Evolutionary conservation across 2,888 invertebrate genomes (phyloP).

Genomic region (Sepioteuthis lessoniana): DNA sequence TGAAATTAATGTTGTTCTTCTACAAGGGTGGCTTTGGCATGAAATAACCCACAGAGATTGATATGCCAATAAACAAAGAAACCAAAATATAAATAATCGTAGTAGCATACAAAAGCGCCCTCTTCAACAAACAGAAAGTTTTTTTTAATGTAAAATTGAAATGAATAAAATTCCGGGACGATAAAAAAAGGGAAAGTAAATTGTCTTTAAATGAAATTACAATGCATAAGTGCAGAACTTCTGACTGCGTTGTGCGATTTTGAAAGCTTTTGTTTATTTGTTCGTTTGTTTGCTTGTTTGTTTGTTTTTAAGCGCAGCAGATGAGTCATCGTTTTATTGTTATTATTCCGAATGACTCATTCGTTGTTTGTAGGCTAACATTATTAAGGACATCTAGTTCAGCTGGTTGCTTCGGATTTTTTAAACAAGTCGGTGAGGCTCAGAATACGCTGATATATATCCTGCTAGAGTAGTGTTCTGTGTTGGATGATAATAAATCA

Average conservation of each 20-base stretch:
- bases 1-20: no score
- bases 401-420: background rate
- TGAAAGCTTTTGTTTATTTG: background rate
- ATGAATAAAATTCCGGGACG: background rate
- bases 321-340: background rate
- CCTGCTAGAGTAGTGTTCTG: no score
- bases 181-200: background rate
- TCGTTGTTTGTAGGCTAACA: background rate
- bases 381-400: background rate
- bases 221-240: background rate
- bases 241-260: background rate
- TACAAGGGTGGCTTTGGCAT: no score
- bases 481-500: no score
- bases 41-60: no score
- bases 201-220: background rate
- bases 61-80: no score
- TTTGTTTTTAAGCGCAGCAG: background rate
- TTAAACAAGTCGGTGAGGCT: no score
- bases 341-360: background rate
- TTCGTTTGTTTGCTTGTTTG: no score
- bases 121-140: background rate
- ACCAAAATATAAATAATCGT: no score
- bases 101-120: background rate
- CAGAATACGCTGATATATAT: background rate
- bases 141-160: no score